phyloP scores from a whole-genome alignment of 2,888 invertebrate species.

The Meganola albula region DNA sequence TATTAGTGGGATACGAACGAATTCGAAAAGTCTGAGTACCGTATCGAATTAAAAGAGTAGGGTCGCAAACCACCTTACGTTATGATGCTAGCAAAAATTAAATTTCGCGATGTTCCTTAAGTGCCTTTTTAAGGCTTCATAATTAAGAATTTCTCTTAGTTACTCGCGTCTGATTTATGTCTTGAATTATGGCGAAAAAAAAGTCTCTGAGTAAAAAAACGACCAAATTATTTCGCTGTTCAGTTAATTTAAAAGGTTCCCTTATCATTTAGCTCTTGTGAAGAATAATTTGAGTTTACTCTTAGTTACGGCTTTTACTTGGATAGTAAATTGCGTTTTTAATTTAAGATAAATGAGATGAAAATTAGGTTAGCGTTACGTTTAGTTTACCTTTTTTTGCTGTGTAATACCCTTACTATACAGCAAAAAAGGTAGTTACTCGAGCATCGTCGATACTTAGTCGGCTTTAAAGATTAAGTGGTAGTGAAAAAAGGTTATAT shows the following conservation, averaged over 20 bases:
- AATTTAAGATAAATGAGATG: background rate
- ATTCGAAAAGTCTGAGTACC: too few relatives aligned
- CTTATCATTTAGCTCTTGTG: slow-evolving; percentile 42
- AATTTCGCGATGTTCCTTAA: slow-evolving; percentile 35
- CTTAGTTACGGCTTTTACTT: slow-evolving; percentile 16
- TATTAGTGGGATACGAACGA: too few relatives aligned
- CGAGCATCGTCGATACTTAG: too few relatives aligned
- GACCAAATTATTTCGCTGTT: slow-evolving; percentile 36
- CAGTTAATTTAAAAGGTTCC: slow-evolving; percentile 42
- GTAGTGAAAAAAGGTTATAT: too few relatives aligned
- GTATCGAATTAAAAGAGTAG: too few relatives aligned
- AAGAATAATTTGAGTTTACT: slow-evolving; percentile 29
- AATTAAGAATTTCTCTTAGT: slow-evolving; percentile 62
- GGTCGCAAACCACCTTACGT: slow-evolving; percentile 12
- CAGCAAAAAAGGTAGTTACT: too few relatives aligned
- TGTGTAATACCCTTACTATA: too few relatives aligned
- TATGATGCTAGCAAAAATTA: slow-evolving; percentile 36
- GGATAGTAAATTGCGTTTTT: slow-evolving; percentile 7
- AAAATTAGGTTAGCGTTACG: background rate
- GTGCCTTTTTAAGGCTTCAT: slow-evolving; percentile 46
- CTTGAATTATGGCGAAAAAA: slow-evolving; percentile 47
- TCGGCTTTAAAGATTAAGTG: too few relatives aligned
- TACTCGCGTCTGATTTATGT: slow-evolving; percentile 57
- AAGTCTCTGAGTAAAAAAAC: slow-evolving; percentile 36
- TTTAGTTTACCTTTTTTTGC: too few relatives aligned